These are phyloP conservation scores for Otolemur garnettii DNA, from an alignment of 2,113 vertebrate genomes.

Conservation along the genomic window DNA sequence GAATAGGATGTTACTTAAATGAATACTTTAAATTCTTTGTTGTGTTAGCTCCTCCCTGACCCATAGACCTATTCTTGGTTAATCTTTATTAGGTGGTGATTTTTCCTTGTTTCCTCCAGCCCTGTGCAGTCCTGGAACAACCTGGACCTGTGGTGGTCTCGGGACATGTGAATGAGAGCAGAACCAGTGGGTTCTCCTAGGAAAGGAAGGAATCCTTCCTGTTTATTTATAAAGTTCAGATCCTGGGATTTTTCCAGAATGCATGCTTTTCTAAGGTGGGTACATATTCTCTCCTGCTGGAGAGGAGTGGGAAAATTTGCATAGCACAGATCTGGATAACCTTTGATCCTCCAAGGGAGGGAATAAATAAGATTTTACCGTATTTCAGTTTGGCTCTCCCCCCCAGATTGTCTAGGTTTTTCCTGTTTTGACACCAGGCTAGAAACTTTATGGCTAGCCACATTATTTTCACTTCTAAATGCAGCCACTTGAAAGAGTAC, in stretches of 20 bases:
- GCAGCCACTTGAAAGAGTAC: slow-evolving; percentile 53
- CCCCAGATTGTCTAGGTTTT: neutral
- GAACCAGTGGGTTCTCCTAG: slow-evolving; percentile 23
- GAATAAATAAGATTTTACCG: neutral
- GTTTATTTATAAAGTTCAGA: slow-evolving; percentile 59
- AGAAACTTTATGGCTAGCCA: slow-evolving; percentile 58
- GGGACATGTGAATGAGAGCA: neutral
- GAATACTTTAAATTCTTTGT: neutral
- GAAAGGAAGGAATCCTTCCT: slow-evolving; percentile 53
- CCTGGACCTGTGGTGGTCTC: neutral
- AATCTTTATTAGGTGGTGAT: neutral
- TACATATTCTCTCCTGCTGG: slow-evolving; percentile 18
- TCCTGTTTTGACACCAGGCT: slow-evolving; percentile 55
- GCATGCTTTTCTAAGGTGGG: neutral
- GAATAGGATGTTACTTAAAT: neutral
- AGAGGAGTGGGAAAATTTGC: slow-evolving; percentile 35
- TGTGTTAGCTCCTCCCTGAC: neutral
- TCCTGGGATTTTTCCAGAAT: slow-evolving; percentile 34
- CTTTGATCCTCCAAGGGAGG: neutral
- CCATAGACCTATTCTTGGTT: neutral
- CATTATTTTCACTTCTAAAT: slow-evolving; percentile 69
- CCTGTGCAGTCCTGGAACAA: neutral
- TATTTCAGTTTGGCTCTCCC: slow-evolving; percentile 55
- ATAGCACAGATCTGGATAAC: neutral
- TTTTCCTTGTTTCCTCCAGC: slow-evolving; percentile 30